Evolutionary conservation across 2,797 vertebrate species (phyloP).

Genomic region (Tolypeutes matacus): DNA sequence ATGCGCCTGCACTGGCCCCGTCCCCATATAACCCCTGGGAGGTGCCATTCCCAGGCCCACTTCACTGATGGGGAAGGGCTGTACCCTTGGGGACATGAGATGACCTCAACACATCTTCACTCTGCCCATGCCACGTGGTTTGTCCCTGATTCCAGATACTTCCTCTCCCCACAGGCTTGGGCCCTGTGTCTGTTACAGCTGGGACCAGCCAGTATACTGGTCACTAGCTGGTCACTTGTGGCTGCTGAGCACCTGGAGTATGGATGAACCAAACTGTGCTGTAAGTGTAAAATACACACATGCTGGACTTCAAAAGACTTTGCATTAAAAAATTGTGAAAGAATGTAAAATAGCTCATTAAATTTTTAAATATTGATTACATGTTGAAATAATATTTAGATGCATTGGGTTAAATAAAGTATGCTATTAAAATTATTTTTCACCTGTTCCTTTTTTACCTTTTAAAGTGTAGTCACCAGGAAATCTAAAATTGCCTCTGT

Average conservation of each 20-base stretch:
- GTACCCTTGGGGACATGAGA: neutral
- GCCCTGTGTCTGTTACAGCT: neutral
- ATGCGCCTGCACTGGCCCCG: neutral
- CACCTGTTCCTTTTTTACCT: neutral
- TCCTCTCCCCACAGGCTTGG: neutral
- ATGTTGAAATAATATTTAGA: neutral
- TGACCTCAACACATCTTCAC: neutral
- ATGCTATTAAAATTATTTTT: neutral
- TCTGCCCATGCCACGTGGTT: fast-evolving
- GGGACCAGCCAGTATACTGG: neutral
- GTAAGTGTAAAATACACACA: neutral
- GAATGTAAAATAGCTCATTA: neutral
- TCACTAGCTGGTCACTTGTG: neutral
- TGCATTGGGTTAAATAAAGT: neutral
- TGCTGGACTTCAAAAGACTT: neutral
- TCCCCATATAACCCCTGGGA: neutral
- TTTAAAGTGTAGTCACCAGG: neutral
- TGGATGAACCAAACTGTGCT: neutral
- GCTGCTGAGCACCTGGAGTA: neutral
- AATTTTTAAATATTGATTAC: neutral
- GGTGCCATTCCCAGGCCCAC: too few relatives aligned
- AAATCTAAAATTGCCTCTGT: neutral
- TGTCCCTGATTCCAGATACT: neutral
- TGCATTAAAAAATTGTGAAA: neutral
- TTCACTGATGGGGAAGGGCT: neutral